Evolutionary conservation across 1,140 invertebrate species (phyloP).

Genomic region (Diabrotica virgifera): DNA sequence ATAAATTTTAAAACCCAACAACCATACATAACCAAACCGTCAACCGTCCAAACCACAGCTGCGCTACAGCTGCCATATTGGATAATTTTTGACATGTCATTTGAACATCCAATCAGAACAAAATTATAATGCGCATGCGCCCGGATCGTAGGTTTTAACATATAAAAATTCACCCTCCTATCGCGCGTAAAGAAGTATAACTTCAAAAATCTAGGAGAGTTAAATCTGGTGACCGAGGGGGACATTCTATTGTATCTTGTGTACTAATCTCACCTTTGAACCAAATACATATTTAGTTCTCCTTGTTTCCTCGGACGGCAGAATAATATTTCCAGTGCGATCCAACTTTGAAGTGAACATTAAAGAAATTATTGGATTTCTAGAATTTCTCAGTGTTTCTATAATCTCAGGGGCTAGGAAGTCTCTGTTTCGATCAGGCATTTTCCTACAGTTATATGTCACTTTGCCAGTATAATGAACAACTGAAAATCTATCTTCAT

Average conservation of each 20-base stretch:
- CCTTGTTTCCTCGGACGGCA: slow-evolving; percentile 32
- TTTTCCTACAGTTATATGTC: slow-evolving; percentile 75
- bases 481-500: slow-evolving; percentile 70
- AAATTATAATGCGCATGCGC: too few species aligned
- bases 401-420: slow-evolving; percentile 84
- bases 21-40: too few species aligned
- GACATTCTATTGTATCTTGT: too few species aligned
- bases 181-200: too few species aligned
- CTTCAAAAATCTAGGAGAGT: too few species aligned
- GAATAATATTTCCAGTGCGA: slow-evolving; percentile 75
- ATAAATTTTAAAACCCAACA: neutral
- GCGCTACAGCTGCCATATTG: too few species aligned
- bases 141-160: too few species aligned
- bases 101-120: too few species aligned
- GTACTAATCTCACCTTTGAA: slow-evolving; percentile 18
- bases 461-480: slow-evolving; percentile 83
- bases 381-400: slow-evolving; percentile 75
- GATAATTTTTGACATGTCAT: too few species aligned
- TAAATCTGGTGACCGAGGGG: too few species aligned
- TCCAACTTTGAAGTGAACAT: slow-evolving; percentile 83
- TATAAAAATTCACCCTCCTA: too few species aligned
- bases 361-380: slow-evolving; percentile 65
- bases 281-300: slow-evolving; percentile 6
- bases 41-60: too few species aligned
- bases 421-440: slow-evolving; percentile 85